Percentiles rank a stretch among this genome's conserved stretches.
These are phyloP conservation scores for Neoaliturus tenellus DNA, from an alignment of 2,888 invertebrate species.

Conservation along the genomic window DNA sequence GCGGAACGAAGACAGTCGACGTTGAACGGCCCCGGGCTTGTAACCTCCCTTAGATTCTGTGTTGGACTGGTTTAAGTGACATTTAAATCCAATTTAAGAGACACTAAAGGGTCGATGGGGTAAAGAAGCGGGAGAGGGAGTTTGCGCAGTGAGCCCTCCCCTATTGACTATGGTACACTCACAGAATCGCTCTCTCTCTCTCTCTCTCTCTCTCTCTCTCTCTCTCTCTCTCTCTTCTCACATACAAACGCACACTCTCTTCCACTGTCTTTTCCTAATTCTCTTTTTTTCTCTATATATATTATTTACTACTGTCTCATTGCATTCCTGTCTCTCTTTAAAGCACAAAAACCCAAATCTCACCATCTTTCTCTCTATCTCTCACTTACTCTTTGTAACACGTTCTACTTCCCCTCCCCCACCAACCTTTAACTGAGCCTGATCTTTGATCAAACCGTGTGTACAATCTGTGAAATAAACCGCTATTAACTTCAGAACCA, in stretches of 20 bases:
- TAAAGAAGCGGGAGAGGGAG: conserved; percentile 22
- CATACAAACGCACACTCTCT: background rate
- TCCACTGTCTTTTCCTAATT: background rate
- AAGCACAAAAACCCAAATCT: background rate
- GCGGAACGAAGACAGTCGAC: background rate
- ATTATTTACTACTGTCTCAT: no score
- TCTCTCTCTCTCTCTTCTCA: background rate
- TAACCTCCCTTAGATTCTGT: conserved; percentile 13
- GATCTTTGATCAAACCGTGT: conserved; percentile 4
- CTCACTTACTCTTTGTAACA: background rate
- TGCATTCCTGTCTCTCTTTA: background rate
- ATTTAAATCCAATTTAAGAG: conserved; percentile 54
- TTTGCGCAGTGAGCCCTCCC: background rate
- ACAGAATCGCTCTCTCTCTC: background rate
- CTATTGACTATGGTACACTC: conserved; percentile 34
- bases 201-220: background rate
- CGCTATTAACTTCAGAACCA: conserved; percentile 1
- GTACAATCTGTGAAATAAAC: conserved; percentile 24
- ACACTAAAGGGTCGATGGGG: conserved; percentile 48
- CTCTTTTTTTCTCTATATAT: background rate
- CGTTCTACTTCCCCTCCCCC: background rate
- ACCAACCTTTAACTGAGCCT: conserved; percentile 57
- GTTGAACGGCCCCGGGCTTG: background rate
- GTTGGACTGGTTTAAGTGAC: conserved; percentile 48
- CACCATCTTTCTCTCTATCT: background rate